These are phyloP conservation scores for Pollenia labialis DNA, from an alignment of 2,888 invertebrate genomes.

Conservation along the genomic window DNA sequence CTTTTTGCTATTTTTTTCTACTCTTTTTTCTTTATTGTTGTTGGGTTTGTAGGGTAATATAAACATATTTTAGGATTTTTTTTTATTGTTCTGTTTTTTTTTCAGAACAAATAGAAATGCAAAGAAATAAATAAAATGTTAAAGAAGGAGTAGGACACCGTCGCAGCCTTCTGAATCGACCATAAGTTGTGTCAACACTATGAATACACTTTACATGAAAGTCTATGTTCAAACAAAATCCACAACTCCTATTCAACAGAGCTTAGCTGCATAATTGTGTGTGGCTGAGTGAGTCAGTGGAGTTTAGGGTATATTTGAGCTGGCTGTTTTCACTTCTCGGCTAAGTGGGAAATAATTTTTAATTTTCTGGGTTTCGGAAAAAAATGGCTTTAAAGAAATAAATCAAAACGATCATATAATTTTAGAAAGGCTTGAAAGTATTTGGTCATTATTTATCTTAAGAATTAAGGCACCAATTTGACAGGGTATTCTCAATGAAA, in stretches of 20 bases:
- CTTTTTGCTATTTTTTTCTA: not conserved
- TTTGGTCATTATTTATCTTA: too few species aligned
- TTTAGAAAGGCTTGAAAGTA: too few species aligned
- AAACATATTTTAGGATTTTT: constrained; percentile 60
- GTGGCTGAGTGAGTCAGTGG: not conserved
- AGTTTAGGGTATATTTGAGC: too few species aligned
- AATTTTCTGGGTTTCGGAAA: too few species aligned
- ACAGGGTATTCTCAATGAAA: too few species aligned
- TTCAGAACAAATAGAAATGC: constrained; percentile 38
- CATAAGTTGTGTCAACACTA: constrained; percentile 65
- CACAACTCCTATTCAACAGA: constrained; percentile 43
- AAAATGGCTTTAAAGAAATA: too few species aligned
- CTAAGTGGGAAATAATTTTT: too few species aligned
- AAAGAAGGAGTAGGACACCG: constrained; percentile 23
- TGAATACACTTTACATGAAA: constrained; percentile 37
- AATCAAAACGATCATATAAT: too few species aligned
- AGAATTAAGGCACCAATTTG: too few species aligned
- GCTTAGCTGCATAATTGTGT: constrained; percentile 37
- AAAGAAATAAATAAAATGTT: constrained; percentile 26
- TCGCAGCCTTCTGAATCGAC: constrained; percentile 54
- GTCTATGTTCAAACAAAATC: constrained; percentile 43
- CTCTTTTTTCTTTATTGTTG: constrained; percentile 17
- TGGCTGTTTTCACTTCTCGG: too few species aligned
- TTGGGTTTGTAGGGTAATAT: constrained; percentile 62
- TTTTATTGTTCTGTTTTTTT: constrained; percentile 6